A percentile compares a stretch with the other conserved stretches of the same genome.
Evolutionary conservation across 2,113 vertebrate species (phyloP).

Genomic region (Rhipidura dahli): DNA sequence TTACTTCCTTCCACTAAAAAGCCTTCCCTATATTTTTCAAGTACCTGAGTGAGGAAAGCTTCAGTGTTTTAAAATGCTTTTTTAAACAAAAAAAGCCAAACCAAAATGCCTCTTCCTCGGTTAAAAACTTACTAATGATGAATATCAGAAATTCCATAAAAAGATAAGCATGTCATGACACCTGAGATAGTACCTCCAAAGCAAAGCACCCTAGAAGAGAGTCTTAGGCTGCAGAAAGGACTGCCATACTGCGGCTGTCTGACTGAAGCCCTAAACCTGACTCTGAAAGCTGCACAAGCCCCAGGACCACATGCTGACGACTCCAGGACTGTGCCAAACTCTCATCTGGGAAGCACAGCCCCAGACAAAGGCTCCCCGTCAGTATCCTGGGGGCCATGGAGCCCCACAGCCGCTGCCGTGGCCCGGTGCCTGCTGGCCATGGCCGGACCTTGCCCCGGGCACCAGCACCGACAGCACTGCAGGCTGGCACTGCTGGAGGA

Average conservation of each 20-base stretch:
- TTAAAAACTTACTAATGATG: background rate
- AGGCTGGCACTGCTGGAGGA: background rate
- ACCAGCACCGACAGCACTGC: background rate
- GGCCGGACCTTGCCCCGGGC: background rate
- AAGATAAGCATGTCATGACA: background rate
- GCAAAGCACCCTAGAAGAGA: background rate
- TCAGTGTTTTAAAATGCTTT: background rate
- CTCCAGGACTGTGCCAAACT: background rate
- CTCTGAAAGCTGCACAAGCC: background rate
- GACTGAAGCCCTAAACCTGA: background rate
- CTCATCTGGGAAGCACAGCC: background rate
- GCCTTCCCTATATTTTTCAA: background rate
- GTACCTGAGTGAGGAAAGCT: background rate
- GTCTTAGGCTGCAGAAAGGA: background rate
- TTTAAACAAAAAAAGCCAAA: background rate
- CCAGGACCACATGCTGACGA: background rate
- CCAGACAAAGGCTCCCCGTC: background rate
- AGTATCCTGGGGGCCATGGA: background rate
- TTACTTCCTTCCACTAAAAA: background rate
- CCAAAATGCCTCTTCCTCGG: background rate
- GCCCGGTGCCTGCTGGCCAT: rapidly evolving
- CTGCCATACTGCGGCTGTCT: rapidly evolving
- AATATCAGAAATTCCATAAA: background rate
- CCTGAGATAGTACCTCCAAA: background rate
- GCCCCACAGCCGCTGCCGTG: background rate